Base-by-base conservation (phyloP, 2,888 invertebrate genomes). In the Eretmocerus hayati region DNA sequence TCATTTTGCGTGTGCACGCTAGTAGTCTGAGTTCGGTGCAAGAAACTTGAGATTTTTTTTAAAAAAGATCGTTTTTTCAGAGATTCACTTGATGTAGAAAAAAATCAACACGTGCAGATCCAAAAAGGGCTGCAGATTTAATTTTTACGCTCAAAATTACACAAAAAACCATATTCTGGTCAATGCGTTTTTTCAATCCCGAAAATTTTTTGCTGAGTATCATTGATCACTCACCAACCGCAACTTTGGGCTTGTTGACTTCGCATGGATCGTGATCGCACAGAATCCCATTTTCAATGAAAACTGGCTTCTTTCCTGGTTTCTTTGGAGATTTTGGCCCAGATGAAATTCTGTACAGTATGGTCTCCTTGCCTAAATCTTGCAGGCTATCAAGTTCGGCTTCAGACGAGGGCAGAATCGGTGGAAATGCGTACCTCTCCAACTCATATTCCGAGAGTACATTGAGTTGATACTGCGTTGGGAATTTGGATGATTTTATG, bases 211-310 rank as follows among this genome's bases (percentile, higher is more conserved):
- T n/a, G n/a, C n/a, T n/a, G n/a, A n/a, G n/a, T n/a, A n/a, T n/a
- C n/a, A n/a, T n/a, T n/a, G n/a, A n/a, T n/a, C n/a, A 36, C 33
- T 47, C 52, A 63, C 64, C 63, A 35, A 62, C 59, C 1, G 65
- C 63, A 45, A 64, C 59, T 32, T 62, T 59, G 1, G 62, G 61
- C 36, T 62, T 62, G 43, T 64, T 64, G 2, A 60, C 58, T 42
- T 52, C 50, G 37, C 65, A 65, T 8, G 59, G 57, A 50, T 62
- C 57, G 1, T 42, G 38, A 38, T 64, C 60, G 42, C 64, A 64
- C 5, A 64, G 52, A 26, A 65, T 60, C 22, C 60, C 65, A 39
- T 64, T 58, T 40, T 63, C 62, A 40, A 65, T 62, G 16, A 61
- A 58, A 32, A 62, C 55, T 2, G 62, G 59, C 20, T 53, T 55